Evolutionary conservation across 2,113 vertebrate species (phyloP).

Genomic region (Campylomormyrus tamandua): DNA sequence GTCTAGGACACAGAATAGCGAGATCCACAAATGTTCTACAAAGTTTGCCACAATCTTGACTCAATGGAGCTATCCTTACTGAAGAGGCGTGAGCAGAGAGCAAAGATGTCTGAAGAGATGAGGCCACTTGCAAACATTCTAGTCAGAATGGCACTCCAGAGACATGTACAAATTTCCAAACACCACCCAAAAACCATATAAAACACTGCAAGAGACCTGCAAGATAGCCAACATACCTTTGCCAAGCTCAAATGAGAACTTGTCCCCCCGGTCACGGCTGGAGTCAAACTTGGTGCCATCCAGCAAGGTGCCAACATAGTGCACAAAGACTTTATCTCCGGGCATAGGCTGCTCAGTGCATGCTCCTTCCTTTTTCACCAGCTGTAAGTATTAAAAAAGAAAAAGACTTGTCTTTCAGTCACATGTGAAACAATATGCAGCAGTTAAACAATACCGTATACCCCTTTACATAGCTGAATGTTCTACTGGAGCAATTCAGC

Average conservation of each 20-base stretch:
- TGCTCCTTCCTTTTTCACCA: conserved; percentile 81
- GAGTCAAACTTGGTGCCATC: conserved; percentile 94
- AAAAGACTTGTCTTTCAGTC: not conserved
- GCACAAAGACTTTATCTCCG: conserved; percentile 89
- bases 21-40: not conserved
- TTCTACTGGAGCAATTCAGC: not conserved
- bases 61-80: not conserved
- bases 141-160: not conserved
- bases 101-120: not conserved
- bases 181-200: not conserved
- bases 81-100: not conserved
- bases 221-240: conserved; percentile 72
- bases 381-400: conserved; percentile 49
- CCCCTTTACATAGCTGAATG: not conserved
- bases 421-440: not conserved
- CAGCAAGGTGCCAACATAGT: conserved; percentile 86
- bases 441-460: not conserved
- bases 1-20: not conserved
- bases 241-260: conserved; percentile 88
- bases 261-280: conserved; percentile 81
- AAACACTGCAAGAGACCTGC: not conserved
- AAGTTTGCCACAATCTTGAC: not conserved
- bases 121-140: not conserved
- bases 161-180: not conserved
- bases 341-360: conserved; percentile 79